phyloP scores from a whole-genome alignment of 1,140 invertebrate genomes.

The Lepidotrigona ventralis region DNA sequence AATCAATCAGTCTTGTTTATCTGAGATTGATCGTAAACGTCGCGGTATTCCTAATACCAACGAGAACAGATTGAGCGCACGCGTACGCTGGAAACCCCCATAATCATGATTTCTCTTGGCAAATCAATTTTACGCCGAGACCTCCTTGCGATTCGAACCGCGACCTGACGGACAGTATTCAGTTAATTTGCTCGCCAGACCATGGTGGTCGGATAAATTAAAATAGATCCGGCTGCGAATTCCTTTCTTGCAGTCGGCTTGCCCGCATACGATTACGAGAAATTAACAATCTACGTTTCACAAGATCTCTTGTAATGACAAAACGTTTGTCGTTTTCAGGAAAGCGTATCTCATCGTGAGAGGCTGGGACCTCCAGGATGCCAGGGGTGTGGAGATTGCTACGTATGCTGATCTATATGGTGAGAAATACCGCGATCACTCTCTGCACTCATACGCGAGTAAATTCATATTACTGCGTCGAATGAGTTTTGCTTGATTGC shows the following conservation, averaged over 20 bases:
- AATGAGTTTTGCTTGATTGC: too few species aligned
- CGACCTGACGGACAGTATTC: slow-evolving; percentile 69
- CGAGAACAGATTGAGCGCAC: slow-evolving; percentile 2
- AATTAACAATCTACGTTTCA: slow-evolving; percentile 1
- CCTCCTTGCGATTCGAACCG: slow-evolving; percentile 77
- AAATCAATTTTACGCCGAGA: slow-evolving; percentile 72
- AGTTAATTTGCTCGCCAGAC: slow-evolving; percentile 77
- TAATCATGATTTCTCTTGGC: slow-evolving; percentile 68
- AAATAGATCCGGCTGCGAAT: slow-evolving; percentile 73
- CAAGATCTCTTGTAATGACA: not conserved
- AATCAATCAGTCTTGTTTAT: slow-evolving; percentile 11
- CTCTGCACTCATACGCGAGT: too few species aligned
- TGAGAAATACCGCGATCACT: slow-evolving; percentile 55
- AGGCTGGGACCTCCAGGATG: slow-evolving; percentile 79
- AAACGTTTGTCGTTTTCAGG: slow-evolving; percentile 63
- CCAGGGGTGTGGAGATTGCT: slow-evolving; percentile 79
- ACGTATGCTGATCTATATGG: slow-evolving; percentile 79
- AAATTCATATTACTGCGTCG: too few species aligned
- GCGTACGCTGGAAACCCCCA: slow-evolving; percentile 41
- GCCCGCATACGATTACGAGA: slow-evolving; percentile 5
- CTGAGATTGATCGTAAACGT: slow-evolving; percentile 1
- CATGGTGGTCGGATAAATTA: slow-evolving; percentile 73
- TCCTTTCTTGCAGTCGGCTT: not conserved
- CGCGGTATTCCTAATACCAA: slow-evolving; percentile 40
- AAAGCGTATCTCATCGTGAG: slow-evolving; percentile 78